Conservation (phyloP, 2,797 vertebrate genomes). For the Pterois miles region DNA sequence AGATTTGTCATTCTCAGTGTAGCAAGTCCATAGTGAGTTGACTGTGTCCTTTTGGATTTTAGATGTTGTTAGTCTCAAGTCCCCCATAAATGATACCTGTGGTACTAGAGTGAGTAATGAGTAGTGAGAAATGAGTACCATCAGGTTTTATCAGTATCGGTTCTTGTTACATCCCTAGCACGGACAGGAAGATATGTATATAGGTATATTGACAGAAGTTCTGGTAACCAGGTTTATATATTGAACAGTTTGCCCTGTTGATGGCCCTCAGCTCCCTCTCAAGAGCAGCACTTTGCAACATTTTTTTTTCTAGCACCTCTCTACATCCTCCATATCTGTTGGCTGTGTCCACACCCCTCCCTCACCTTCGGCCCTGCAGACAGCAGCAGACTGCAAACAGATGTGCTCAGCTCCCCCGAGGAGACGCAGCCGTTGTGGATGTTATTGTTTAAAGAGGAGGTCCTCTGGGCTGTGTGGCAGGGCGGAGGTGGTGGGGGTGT, state of each 20-base stretch:
- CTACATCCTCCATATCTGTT: conserved; percentile 13
- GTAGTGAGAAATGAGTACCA: too few species aligned
- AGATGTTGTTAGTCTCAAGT: too few species aligned
- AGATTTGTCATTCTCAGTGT: too few species aligned
- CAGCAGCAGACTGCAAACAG: conserved; percentile 86
- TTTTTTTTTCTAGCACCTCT: neutral
- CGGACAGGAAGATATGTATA: neutral
- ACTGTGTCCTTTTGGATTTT: too few species aligned
- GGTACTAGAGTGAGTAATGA: too few species aligned
- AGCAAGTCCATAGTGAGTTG: too few species aligned
- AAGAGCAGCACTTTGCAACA: neutral
- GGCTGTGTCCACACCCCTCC: conserved; percentile 6
- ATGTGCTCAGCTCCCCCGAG: conserved; percentile 76
- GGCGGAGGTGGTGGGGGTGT: conserved; percentile 66
- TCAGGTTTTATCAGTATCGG: too few species aligned
- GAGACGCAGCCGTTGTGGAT: conserved; percentile 83
- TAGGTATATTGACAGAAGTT: too few species aligned
- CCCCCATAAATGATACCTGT: too few species aligned
- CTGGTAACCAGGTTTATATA: neutral
- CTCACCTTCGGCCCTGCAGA: conserved; percentile 56
- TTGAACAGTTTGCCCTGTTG: neutral
- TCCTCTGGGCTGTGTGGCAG: conserved; percentile 85
- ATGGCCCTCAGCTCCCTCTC: neutral
- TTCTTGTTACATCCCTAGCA: too few species aligned
- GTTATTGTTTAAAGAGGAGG: conserved; percentile 92